phyloP scores from a whole-genome alignment of 2,113 vertebrate species.

The Dasyornis broadbenti region DNA sequence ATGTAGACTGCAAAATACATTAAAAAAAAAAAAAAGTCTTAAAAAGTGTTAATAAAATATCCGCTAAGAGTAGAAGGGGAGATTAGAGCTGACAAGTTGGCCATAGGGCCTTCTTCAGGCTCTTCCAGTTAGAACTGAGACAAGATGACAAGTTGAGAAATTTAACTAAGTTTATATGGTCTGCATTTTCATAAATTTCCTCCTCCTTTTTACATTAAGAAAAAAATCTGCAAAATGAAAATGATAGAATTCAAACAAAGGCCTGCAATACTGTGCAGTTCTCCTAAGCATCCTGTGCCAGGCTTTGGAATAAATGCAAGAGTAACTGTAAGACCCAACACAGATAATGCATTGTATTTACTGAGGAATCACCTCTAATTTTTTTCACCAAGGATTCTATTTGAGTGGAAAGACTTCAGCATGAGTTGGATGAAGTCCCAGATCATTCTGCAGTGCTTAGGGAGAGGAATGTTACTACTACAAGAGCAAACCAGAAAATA shows the following conservation, averaged over 20 bases:
- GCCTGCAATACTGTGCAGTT: not conserved
- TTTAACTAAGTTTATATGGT: constrained; percentile 31
- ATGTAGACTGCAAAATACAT: constrained; percentile 7
- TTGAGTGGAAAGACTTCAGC: constrained; percentile 19
- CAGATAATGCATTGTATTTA: not conserved
- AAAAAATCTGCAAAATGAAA: not conserved
- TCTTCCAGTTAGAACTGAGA: constrained; percentile 24
- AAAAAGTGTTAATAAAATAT: constrained; percentile 47
- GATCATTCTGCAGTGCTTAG: not conserved
- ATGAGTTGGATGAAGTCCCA: not conserved
- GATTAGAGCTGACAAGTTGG: constrained; percentile 66
- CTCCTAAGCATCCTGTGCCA: not conserved
- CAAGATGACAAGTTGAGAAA: constrained; percentile 41
- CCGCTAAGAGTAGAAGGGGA: constrained; percentile 35
- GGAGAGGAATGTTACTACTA: not conserved
- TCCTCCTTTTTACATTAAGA: not conserved
- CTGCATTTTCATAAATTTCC: not conserved
- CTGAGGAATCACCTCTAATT: not conserved
- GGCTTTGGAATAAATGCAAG: not conserved
- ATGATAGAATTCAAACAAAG: not conserved
- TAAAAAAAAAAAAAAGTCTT: constrained; percentile 18
- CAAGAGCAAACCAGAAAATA: not conserved
- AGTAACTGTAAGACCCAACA: not conserved
- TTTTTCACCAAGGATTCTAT: constrained; percentile 3
- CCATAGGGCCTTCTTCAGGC: constrained; percentile 59